Base-by-base conservation (phyloP, 2,797 vertebrate species). In the Hydrophis major region DNA sequence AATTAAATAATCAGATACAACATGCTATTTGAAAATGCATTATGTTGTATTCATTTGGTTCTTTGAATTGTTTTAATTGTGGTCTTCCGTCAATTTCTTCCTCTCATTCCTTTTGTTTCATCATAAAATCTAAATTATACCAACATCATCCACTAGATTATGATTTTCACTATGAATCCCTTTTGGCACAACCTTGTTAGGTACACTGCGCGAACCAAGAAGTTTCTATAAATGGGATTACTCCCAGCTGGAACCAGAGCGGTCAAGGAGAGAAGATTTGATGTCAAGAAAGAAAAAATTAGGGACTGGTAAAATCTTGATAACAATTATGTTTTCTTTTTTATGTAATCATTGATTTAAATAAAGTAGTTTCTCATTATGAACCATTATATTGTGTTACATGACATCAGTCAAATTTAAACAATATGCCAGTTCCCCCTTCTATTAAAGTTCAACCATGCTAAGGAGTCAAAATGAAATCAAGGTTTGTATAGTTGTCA, bases 171-270 rank as follows among this genome's bases (percentile, higher is more conserved):
- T 57, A 6, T n/a, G 25, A 89, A 4, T 78, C 27, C 56, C 91
- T 87, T 94, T 96, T 94, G 12, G 56, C 16, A 59, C 47, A 47
- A 87, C 91, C 25, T 28, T 50, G 25, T 25, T 91, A 96, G 96
- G 94, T 66, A 94, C 7, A 0, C 89, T 90, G 4, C 94, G 94
- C 89, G 28, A 87, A 88, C 94, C 83, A 28, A 94, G 95, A 88
- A 94, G 93, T 86, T 96, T 94, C 55, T 27, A 5, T 12, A 89
- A 47, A 28, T 96, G 96, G 95, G 57, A 95, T 94, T 97, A 93
- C 69, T 96, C 95, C 0, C 89, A 96, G 20, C 2, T 96, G 92
- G 97, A 97, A 88, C 91, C 63, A 8, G 96, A 96, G 93, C 91
- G 96, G 89, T 94, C 89, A 83, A 94, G 78, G 89, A 95, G 94